Evolutionary conservation across 2,113 vertebrate species (phyloP).

Genomic region (Eubucco bourcierii): DNA sequence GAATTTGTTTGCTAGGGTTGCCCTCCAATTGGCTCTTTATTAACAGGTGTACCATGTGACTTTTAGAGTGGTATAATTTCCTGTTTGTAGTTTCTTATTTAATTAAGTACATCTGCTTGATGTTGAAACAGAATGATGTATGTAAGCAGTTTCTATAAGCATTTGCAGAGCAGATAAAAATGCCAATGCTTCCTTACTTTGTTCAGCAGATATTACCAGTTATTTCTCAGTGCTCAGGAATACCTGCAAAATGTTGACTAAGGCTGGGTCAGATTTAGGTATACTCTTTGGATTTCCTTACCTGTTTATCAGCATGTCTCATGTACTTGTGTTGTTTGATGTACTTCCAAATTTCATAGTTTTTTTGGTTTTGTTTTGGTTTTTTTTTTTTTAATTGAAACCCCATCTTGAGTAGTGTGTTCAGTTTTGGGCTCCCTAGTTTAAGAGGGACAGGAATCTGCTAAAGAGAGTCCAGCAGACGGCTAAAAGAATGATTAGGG

Average conservation of each 20-base stretch:
- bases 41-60: slow-evolving; percentile 35
- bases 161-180: not conserved
- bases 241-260: not conserved
- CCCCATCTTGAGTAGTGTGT: too few species aligned
- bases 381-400: too few species aligned
- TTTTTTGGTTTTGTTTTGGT: too few species aligned
- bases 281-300: not conserved
- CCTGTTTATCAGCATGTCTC: not conserved
- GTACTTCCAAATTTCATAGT: not conserved
- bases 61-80: slow-evolving; percentile 39
- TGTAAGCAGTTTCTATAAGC: not conserved
- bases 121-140: not conserved
- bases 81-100: slow-evolving; percentile 37
- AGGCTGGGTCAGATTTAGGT: not conserved
- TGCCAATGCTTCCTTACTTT: not conserved
- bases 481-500: too few species aligned
- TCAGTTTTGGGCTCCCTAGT: too few species aligned
- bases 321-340: not conserved
- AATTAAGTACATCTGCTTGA: slow-evolving; percentile 43
- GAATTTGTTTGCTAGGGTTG: slow-evolving; percentile 4
- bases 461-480: too few species aligned
- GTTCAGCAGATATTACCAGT: not conserved
- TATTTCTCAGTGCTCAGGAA: not conserved
- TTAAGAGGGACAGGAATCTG: too few species aligned
- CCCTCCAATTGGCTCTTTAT: slow-evolving; percentile 24